phyloP scores from a whole-genome alignment of 2,797 vertebrate genomes.

The Glossophaga mutica region DNA sequence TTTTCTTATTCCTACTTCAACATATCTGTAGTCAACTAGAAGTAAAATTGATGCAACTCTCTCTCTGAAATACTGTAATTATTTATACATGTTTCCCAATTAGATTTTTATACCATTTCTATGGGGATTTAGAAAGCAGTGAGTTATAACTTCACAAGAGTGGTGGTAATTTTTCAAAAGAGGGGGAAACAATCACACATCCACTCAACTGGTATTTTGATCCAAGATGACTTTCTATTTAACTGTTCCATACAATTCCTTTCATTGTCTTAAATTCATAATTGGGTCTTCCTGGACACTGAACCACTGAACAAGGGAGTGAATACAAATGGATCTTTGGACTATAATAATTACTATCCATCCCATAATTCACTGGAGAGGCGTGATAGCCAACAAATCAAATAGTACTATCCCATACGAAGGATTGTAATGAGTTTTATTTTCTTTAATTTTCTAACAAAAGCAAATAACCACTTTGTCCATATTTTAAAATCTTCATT shows the following conservation, averaged over 20 bases:
- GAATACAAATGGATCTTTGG: conserved; percentile 33
- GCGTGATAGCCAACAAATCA: neutral
- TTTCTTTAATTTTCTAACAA: neutral
- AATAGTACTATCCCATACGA: neutral
- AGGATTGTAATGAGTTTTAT: conserved; percentile 30
- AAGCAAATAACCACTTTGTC: conserved; percentile 22
- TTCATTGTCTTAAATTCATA: neutral
- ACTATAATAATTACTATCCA: conserved; percentile 44
- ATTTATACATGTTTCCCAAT: conserved; percentile 27
- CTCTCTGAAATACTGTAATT: neutral
- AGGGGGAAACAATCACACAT: neutral
- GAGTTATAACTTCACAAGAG: neutral
- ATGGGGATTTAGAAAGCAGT: conserved; percentile 28
- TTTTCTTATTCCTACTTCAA: conserved; percentile 5
- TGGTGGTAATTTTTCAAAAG: neutral
- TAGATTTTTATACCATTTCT: conserved; percentile 14
- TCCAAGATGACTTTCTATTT: neutral
- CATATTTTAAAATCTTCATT: conserved; percentile 3
- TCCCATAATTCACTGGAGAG: conserved; percentile 34
- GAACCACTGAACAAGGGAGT: neutral
- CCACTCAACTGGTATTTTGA: neutral
- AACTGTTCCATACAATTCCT: neutral
- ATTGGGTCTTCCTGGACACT: neutral
- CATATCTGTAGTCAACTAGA: neutral
- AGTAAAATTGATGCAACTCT: neutral